These are phyloP conservation scores for Wiebesia pumilae DNA, from an alignment of 1,140 invertebrate genomes.

Conservation along the genomic window DNA sequence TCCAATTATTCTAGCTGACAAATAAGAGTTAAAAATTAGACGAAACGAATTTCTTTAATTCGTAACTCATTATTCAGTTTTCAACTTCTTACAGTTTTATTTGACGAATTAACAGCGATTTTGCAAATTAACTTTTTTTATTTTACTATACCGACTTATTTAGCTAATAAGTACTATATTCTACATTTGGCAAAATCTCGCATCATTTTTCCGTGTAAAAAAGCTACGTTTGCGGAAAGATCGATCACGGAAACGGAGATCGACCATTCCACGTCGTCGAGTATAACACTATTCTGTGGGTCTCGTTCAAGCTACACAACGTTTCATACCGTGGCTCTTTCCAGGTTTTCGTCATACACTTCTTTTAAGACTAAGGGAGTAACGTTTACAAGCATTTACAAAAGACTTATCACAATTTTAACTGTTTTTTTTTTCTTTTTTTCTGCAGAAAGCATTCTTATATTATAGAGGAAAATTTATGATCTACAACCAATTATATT, in stretches of 20 bases:
- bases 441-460: slow-evolving; percentile 67
- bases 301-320: slow-evolving; percentile 16
- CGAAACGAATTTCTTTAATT: slow-evolving; percentile 23
- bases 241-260: slow-evolving; percentile 56
- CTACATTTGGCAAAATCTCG: slow-evolving; percentile 73
- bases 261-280: slow-evolving; percentile 26
- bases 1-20: slow-evolving; percentile 9
- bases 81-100: slow-evolving; percentile 33
- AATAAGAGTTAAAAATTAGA: slow-evolving; percentile 17
- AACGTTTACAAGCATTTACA: slow-evolving; percentile 77
- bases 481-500: slow-evolving; percentile 51
- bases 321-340: slow-evolving; percentile 50
- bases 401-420: slow-evolving; percentile 76
- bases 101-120: slow-evolving; percentile 35
- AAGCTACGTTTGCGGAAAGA: slow-evolving; percentile 71
- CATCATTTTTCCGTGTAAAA: slow-evolving; percentile 71
- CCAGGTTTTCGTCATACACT: slow-evolving; percentile 63
- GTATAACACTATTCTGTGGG: slow-evolving; percentile 25
- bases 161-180: slow-evolving; percentile 71
- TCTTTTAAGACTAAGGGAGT: slow-evolving; percentile 69
- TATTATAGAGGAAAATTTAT: slow-evolving; percentile 55
- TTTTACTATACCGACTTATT: slow-evolving; percentile 27
- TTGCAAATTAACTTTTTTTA: slow-evolving; percentile 41
- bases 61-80: slow-evolving; percentile 19
- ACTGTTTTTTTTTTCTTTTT: slow-evolving; percentile 59